Evolutionary conservation across 2,888 invertebrate genomes (phyloP).

Genomic region (Polyploca ridens): DNA sequence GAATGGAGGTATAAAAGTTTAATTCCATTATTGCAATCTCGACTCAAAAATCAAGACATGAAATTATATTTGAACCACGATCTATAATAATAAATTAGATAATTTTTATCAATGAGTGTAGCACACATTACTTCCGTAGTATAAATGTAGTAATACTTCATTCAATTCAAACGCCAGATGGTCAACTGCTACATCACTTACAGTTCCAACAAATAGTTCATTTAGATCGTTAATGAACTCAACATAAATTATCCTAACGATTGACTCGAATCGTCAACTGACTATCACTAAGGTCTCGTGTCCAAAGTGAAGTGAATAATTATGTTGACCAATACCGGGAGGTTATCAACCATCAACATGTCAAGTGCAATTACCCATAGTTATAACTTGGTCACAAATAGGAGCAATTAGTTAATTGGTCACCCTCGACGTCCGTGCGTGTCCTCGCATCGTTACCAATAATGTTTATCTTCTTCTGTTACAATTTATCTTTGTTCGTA

Average conservation of each 20-base stretch:
- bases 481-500: slow-evolving; percentile 1
- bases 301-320: slow-evolving; percentile 27
- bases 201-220: not conserved
- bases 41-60: no score
- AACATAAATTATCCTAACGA: not conserved
- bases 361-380: slow-evolving; percentile 35
- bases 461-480: slow-evolving; percentile 20
- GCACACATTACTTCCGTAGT: not conserved
- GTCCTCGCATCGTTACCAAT: slow-evolving; percentile 24
- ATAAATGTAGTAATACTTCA: not conserved
- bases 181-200: not conserved
- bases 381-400: slow-evolving; percentile 39
- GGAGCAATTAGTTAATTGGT: slow-evolving; percentile 57
- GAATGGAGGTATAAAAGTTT: no score
- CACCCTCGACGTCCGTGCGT: slow-evolving; percentile 25
- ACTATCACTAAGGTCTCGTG: slow-evolving; percentile 6
- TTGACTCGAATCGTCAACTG: not conserved
- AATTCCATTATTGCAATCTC: no score
- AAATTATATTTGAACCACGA: no score
- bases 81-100: not conserved
- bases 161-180: not conserved
- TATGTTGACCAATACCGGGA: slow-evolving; percentile 31
- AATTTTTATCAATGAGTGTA: not conserved
- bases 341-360: slow-evolving; percentile 32
- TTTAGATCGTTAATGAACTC: not conserved